These are phyloP conservation scores for Sarcoramphus papa DNA, from an alignment of 2,797 vertebrate species.

Conservation along the genomic window DNA sequence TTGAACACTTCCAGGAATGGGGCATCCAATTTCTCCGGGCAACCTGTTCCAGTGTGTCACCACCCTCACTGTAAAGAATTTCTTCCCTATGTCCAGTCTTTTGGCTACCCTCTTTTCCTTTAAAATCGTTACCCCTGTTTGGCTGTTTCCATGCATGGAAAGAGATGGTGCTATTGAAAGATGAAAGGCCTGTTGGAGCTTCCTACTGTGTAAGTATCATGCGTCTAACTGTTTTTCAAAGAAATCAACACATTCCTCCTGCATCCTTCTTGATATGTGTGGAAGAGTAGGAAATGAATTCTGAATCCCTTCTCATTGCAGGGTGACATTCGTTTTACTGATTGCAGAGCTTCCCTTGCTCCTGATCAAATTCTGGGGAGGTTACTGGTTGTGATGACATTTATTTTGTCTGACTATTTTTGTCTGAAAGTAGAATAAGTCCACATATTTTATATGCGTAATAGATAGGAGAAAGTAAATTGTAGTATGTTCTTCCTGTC, in stretches of 20 bases:
- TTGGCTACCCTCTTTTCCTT: neutral
- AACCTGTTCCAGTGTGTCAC: neutral
- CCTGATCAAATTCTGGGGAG: neutral
- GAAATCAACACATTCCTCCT: neutral
- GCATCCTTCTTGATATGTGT: neutral
- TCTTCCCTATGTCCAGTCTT: neutral
- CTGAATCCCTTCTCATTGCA: neutral
- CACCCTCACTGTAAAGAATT: neutral
- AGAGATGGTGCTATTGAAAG: neutral
- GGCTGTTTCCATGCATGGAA: neutral
- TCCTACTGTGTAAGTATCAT: neutral
- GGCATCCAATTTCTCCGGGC: neutral
- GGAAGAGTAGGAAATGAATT: neutral
- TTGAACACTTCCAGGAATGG: neutral
- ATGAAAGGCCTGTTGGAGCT: neutral
- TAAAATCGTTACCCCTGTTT: neutral
- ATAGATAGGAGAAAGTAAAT: neutral
- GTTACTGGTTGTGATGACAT: neutral
- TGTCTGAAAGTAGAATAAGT: neutral
- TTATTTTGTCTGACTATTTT: neutral
- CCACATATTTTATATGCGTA: neutral
- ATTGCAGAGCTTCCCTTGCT: neutral
- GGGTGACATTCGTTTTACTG: neutral
- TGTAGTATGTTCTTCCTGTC: neutral
- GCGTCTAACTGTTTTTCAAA: neutral